These are phyloP conservation scores for Eurytemora carolleeae DNA, from an alignment of 1,140 invertebrate genomes.

Conservation along the genomic window DNA sequence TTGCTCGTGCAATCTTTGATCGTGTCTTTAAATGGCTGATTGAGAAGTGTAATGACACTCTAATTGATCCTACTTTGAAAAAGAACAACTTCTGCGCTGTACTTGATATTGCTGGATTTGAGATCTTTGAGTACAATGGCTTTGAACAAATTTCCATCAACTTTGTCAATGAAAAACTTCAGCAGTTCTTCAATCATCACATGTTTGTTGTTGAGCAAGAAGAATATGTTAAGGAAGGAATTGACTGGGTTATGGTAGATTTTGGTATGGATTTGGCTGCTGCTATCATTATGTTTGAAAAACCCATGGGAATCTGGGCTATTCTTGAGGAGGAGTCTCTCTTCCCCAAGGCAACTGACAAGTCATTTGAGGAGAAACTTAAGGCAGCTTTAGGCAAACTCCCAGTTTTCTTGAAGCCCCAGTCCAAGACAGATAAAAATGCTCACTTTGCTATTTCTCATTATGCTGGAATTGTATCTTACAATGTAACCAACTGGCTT, in stretches of 20 bases:
- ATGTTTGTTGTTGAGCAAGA: slow-evolving; percentile 82
- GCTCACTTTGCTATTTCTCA: slow-evolving; percentile 31
- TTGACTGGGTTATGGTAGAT: slow-evolving; percentile 87
- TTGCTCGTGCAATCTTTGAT: slow-evolving; percentile 93
- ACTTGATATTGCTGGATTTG: slow-evolving; percentile 99
- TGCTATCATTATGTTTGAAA: slow-evolving; percentile 91
- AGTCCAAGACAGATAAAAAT: slow-evolving; percentile 27
- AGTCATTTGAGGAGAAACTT: slow-evolving; percentile 93
- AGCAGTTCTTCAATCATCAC: slow-evolving; percentile 96
- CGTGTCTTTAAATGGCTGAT: slow-evolving; percentile 92
- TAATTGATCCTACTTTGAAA: slow-evolving; percentile 77
- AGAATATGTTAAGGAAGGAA: slow-evolving; percentile 41
- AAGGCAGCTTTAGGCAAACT: slow-evolving; percentile 75
- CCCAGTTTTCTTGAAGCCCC: slow-evolving; percentile 82
- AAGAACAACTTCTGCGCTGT: slow-evolving; percentile 97
- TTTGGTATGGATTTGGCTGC: slow-evolving; percentile 92
- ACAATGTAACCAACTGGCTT: slow-evolving; percentile 20
- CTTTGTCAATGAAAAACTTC: slow-evolving; percentile 92
- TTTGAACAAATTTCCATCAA: slow-evolving; percentile 98
- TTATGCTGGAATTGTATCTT: slow-evolving; percentile 37
- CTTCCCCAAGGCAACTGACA: slow-evolving; percentile 98
- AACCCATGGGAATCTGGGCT: slow-evolving; percentile 99
- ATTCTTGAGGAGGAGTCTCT: slow-evolving; percentile 99
- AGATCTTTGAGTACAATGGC: slow-evolving; percentile 97
- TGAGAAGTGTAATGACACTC: slow-evolving; percentile 83